These are phyloP conservation scores for Aphis gossypii DNA, from an alignment of 1,140 invertebrate species.

Conservation along the genomic window DNA sequence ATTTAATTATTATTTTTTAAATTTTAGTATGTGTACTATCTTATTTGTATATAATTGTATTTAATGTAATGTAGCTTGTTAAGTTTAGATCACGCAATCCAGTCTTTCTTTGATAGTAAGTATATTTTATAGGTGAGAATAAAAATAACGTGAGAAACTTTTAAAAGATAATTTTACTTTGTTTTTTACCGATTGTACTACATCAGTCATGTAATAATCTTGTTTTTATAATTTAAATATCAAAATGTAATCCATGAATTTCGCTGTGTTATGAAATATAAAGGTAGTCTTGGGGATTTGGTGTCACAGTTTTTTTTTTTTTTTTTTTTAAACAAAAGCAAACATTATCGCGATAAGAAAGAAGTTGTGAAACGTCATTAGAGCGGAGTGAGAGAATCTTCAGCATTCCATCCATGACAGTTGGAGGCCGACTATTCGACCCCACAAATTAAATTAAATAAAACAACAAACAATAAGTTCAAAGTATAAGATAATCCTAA, in stretches of 20 bases:
- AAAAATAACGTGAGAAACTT: slow-evolving; percentile 51
- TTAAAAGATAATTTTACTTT: slow-evolving; percentile 46
- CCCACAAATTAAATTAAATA: slow-evolving; percentile 32
- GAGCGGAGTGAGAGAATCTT: slow-evolving; percentile 50
- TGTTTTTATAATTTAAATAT: slow-evolving; percentile 53
- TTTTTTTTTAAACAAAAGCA: slow-evolving; percentile 48
- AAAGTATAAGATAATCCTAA: not conserved
- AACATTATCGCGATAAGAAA: slow-evolving; percentile 41
- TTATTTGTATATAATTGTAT: slow-evolving; percentile 3
- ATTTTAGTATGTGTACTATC: not conserved
- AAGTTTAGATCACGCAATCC: not conserved
- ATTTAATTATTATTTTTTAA: slow-evolving; percentile 16
- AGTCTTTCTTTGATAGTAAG: not conserved
- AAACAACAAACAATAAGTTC: slow-evolving; percentile 31
- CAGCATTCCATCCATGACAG: slow-evolving; percentile 30
- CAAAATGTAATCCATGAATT: slow-evolving; percentile 26
- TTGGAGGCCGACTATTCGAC: slow-evolving; percentile 39
- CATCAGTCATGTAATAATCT: slow-evolving; percentile 39
- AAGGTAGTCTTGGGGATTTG: slow-evolving; percentile 32
- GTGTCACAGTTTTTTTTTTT: slow-evolving; percentile 48
- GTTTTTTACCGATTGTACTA: slow-evolving; percentile 34
- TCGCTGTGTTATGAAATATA: slow-evolving; percentile 47
- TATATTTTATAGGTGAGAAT: slow-evolving; percentile 31
- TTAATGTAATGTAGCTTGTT: not conserved
- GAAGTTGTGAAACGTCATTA: slow-evolving; percentile 56